Percentiles rank a stretch among this genome's conserved stretches.
Conservation (phyloP, 2,113 vertebrate species). For the Forbesichthys agassizii region DNA sequence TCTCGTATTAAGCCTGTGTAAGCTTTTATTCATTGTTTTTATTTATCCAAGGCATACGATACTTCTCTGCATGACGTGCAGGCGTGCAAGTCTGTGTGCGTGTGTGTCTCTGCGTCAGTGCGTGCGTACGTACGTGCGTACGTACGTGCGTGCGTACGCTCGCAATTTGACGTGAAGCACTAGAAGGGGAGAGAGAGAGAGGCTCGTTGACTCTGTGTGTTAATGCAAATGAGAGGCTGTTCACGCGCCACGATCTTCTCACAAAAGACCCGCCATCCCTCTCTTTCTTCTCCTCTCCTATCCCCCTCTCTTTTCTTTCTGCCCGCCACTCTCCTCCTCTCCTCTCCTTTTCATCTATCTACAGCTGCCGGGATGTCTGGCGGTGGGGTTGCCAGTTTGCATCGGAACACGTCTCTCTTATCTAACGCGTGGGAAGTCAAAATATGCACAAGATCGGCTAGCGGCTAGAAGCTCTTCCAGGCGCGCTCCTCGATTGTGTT, state of each 20-base stretch:
- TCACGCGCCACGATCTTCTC: slow-evolving; percentile 55
- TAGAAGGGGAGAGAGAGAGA: slow-evolving; percentile 28
- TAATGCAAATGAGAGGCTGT: slow-evolving; percentile 65
- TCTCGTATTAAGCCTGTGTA: no score
- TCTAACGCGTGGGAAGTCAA: neutral
- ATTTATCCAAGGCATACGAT: no score
- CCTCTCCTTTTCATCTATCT: slow-evolving; percentile 9
- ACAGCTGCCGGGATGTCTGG: slow-evolving; percentile 18
- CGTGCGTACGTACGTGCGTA: neutral
- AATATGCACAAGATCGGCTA: neutral
- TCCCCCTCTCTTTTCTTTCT: slow-evolving; percentile 6
- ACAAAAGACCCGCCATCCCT: slow-evolving; percentile 34
- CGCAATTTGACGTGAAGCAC: neutral
- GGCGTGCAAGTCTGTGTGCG: neutral
- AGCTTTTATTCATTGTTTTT: no score
- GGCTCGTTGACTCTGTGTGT: slow-evolving; percentile 66
- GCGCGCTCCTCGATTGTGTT: no score
- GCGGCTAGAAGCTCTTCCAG: neutral
- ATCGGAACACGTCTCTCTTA: slow-evolving; percentile 6
- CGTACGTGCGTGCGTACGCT: neutral
- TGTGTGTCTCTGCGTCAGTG: neutral
- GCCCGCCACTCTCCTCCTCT: neutral
- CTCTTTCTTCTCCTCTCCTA: neutral
- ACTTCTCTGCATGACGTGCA: neutral
- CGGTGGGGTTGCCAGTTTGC: slow-evolving; percentile 9